Evolutionary conservation across 2,113 vertebrate species (phyloP), one percentile per base, ranked within the genome.

Genomic region (Ellobius talpinus): DNA sequence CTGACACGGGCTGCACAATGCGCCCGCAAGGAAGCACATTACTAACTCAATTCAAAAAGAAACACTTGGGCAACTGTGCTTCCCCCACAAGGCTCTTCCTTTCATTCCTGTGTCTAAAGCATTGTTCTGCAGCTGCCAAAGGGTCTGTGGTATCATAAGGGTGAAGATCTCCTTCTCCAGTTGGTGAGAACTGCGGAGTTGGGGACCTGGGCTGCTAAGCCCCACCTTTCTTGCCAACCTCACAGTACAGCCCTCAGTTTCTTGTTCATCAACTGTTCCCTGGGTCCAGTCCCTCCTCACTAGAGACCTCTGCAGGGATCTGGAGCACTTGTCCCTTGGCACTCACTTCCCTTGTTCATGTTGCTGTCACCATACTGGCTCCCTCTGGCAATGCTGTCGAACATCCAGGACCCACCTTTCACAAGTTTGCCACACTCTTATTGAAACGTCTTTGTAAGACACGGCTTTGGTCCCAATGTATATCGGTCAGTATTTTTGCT

Each of bases 1-100:
- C 86, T 17, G 11, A 26, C 36, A 0, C 14, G 0, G 36, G 33
- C 6, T 47, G 31, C 36, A 4, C 55, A 17, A 36, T 1, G 5
- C 47, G 55, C 55, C n/a, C 29, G n/a, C 42, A 55, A 36, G 17
- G 11, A 52, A 55, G 31, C 47, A 5, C 7, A 2, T 29, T 29
- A 36, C 52, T 19, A 47, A 33, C 4, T 77, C 45, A 33, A 12
- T 24, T 7, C 16, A 17, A 10, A 4, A 88, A 77, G n/a, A 85
- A 72, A 24, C 11, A 45, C 47, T 58, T 66, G 24, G 63, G 29
- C 10, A 76, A 2, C 61, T 33, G 7, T 19, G 16, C 74, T 73
- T 52, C 63, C 45, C 61, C n/a, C 16, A 24, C 45, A n/a, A 36
- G 1, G 52, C 4, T 6, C 0, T 61, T 10, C 10, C 47, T 73